Evolutionary conservation across 2,888 invertebrate genomes (phyloP).

Genomic region (Leucoma salicis): DNA sequence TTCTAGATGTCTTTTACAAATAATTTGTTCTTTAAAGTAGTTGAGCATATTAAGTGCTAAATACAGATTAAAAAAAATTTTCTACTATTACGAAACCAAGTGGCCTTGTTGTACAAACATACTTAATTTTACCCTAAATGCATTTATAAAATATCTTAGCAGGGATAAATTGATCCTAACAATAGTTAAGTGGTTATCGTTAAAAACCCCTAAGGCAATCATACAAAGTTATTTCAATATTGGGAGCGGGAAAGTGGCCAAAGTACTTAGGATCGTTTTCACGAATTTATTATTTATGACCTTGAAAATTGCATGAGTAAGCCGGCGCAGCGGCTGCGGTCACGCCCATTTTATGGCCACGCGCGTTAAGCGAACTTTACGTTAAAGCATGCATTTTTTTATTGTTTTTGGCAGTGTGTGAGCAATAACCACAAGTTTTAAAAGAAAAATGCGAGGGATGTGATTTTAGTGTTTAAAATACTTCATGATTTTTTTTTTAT

Average conservation of each 20-base stretch:
- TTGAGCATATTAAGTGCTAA: too few relatives aligned
- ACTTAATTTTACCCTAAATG: too few relatives aligned
- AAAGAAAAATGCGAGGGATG: conserved; percentile 18
- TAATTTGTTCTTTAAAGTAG: too few relatives aligned
- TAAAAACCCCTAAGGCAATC: conserved; percentile 30
- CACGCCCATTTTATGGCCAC: conserved; percentile 74
- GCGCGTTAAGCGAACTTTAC: conserved; percentile 68
- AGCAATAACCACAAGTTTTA: conserved; percentile 23
- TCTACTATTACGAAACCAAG: too few relatives aligned
- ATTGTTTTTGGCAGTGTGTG: conserved; percentile 58
- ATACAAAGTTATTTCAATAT: conserved; percentile 63
- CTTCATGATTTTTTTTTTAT: too few relatives aligned
- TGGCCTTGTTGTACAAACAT: too few relatives aligned
- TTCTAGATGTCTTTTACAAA: too few relatives aligned
- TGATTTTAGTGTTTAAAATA: too few relatives aligned
- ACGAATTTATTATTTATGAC: conserved; percentile 79
- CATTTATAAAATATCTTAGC: too few relatives aligned
- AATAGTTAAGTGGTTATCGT: conserved; percentile 21
- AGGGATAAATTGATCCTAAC: too few relatives aligned
- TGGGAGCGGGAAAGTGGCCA: conserved; percentile 76
- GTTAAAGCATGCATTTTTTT: conserved; percentile 57
- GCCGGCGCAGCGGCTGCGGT: conserved; percentile 75
- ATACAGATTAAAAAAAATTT: too few relatives aligned
- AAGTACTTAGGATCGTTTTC: conserved; percentile 76
- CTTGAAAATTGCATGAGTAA: conserved; percentile 80